Evolutionary conservation across 2,113 vertebrate species (phyloP), one percentile per base, ranked within the genome.

Genomic region (Gulo gulo): DNA sequence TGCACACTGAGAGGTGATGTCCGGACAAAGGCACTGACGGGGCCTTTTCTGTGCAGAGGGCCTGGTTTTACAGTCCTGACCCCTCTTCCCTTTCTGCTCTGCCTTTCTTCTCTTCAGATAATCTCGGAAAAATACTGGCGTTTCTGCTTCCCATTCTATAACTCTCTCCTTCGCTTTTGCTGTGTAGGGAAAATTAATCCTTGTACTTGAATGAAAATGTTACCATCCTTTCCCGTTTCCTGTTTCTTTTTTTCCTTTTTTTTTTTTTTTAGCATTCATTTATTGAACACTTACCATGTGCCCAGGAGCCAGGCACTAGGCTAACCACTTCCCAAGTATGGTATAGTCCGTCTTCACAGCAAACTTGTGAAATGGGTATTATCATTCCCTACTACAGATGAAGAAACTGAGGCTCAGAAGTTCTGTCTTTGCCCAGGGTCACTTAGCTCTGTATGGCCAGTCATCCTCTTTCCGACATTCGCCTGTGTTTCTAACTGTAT

Each of bases 401-500:
- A n/a, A 45, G 47, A 87, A 29, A 92, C 59, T 20, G 26, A 86
- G 88, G 45, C 55, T 55, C n/a, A 31, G 74, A 69, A 23, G 14
- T 47, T 42, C 55, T 24, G 23, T 36, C 14, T 47, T 21, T 39
- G 39, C 34, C 31, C 65, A 36, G 24, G n/a, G 13, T 59, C 36
- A 24, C 47, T 24, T 69, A 36, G 23, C 24, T 79, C 23, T 9
- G 1, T 4, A 0, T 0, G 10, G 21, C 29, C 10, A 2, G 2
- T 23, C 79, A 52, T 2, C 23, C 69, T 31, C 14, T 78, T 65
- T 50, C 61, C 7, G 2, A 52, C 12, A 26, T 24, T 34, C 10
- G 24, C 55, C 2, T 4, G 1, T 39, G 23, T 81, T 83, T 80
- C 79, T 6, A 13, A 71, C 52, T 2, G 0, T 7, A 1, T 15